phyloP scores from a whole-genome alignment of 2,888 invertebrate species.

The Ctena decussata region DNA sequence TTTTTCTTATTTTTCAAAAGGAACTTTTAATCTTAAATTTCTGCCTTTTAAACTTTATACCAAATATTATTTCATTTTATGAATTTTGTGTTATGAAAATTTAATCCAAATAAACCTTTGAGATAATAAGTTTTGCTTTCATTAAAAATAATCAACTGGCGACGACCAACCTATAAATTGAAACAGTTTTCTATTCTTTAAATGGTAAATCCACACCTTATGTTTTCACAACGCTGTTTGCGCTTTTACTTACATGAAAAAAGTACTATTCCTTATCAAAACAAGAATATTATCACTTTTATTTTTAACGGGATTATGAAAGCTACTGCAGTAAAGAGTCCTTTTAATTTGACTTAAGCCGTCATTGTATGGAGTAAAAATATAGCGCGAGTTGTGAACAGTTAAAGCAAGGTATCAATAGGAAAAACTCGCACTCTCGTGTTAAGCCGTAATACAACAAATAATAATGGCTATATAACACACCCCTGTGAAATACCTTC shows the following conservation, averaged over 20 bases:
- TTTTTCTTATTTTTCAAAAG: no score
- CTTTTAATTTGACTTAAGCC: conserved; percentile 2
- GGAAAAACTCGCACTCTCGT: background rate
- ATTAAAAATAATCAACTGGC: background rate
- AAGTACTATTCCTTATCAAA: conserved; percentile 8
- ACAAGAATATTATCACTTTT: conserved; percentile 6
- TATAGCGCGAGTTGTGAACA: background rate
- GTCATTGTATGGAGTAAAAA: background rate
- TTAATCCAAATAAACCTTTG: background rate
- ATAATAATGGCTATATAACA: conserved; percentile 2
- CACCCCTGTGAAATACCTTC: background rate
- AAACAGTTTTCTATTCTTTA: background rate
- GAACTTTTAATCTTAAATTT: no score
- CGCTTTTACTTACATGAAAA: background rate
- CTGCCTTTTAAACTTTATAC: no score
- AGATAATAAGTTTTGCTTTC: background rate
- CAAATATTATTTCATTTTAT: no score
- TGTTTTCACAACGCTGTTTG: conserved; percentile 3
- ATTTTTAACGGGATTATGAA: background rate
- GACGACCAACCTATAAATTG: background rate
- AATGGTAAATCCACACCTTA: background rate
- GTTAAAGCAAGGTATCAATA: background rate
- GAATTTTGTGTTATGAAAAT: no score
- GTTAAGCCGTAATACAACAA: background rate
- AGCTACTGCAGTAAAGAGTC: background rate